These are phyloP conservation scores for Hycleus phaleratus DNA, from an alignment of 1,140 invertebrate genomes.

Conservation along the genomic window DNA sequence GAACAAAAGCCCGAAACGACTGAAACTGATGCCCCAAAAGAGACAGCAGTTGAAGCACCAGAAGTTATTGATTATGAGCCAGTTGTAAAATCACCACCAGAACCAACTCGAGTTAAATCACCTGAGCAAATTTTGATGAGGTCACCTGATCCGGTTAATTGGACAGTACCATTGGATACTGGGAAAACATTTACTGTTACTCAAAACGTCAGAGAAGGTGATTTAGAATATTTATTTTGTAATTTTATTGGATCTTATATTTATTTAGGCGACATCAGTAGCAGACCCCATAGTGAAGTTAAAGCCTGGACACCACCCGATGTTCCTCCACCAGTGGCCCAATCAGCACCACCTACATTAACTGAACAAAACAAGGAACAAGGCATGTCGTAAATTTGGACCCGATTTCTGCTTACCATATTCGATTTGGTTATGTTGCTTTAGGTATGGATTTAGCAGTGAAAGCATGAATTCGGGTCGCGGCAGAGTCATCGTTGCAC, in stretches of 20 bases:
- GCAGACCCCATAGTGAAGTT: slow-evolving; percentile 60
- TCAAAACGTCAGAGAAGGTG: slow-evolving; percentile 82
- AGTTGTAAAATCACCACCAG: slow-evolving; percentile 80
- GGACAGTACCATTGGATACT: slow-evolving; percentile 88
- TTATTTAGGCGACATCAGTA: slow-evolving; percentile 39
- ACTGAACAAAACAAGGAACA: slow-evolving; percentile 44
- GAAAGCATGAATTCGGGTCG: slow-evolving; percentile 34
- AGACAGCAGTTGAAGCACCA: slow-evolving; percentile 24
- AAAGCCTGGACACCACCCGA: slow-evolving; percentile 59
- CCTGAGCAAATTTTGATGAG: slow-evolving; percentile 87
- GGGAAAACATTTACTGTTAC: slow-evolving; percentile 88
- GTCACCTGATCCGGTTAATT: slow-evolving; percentile 85
- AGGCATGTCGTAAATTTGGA: slow-evolving; percentile 35
- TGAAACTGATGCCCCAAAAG: slow-evolving; percentile 10
- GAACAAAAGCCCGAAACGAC: slow-evolving; percentile 25
- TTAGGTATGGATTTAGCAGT: slow-evolving; percentile 40
- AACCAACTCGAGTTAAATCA: slow-evolving; percentile 85
- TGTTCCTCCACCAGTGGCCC: slow-evolving; percentile 52
- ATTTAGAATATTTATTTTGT: slow-evolving; percentile 18
- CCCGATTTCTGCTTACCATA: slow-evolving; percentile 38
- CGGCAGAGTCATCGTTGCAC: slow-evolving; percentile 33
- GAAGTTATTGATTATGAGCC: slow-evolving; percentile 52
- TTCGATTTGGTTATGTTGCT: slow-evolving; percentile 41
- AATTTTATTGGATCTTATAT: not conserved
- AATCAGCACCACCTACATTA: slow-evolving; percentile 58